Conservation (phyloP, 2,113 vertebrate species). For the Perca schrenkii region DNA sequence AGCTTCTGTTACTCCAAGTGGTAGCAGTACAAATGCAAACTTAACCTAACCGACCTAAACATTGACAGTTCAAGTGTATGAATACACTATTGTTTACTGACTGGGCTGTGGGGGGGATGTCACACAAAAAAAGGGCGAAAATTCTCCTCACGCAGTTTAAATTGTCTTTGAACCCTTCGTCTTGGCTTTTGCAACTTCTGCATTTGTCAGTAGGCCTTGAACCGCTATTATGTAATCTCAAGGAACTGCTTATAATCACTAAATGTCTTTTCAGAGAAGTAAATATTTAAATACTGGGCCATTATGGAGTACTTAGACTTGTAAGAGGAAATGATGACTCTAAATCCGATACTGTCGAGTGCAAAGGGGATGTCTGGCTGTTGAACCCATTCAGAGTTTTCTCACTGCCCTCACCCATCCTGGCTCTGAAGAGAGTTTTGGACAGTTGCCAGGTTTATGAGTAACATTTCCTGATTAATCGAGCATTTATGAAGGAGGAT, state of each 20-base stretch:
- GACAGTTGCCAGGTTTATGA: conserved; percentile 24
- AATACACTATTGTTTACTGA: neutral
- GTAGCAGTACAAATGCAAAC: neutral
- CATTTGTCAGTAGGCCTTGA: neutral
- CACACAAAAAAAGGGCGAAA: neutral
- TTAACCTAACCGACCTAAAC: neutral
- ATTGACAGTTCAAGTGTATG: neutral
- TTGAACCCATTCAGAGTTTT: conserved; percentile 34
- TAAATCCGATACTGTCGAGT: conserved; percentile 11
- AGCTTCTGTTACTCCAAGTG: neutral
- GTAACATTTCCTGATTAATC: conserved; percentile 50
- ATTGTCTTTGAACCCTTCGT: neutral
- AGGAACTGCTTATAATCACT: conserved; percentile 17
- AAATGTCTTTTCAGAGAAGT: neutral
- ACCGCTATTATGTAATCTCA: conserved; percentile 35
- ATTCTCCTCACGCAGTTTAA: neutral
- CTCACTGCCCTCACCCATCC: neutral
- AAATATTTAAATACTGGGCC: conserved; percentile 27
- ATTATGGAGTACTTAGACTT: neutral
- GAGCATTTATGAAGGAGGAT: conserved; percentile 53
- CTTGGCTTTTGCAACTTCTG: conserved; percentile 36
- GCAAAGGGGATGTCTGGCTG: conserved; percentile 10
- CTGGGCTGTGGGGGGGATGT: neutral
- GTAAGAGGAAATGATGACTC: conserved; percentile 18
- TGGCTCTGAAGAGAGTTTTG: conserved; percentile 24